Base-by-base conservation (phyloP, 2,888 invertebrate species). In the Archips crataeganus region DNA sequence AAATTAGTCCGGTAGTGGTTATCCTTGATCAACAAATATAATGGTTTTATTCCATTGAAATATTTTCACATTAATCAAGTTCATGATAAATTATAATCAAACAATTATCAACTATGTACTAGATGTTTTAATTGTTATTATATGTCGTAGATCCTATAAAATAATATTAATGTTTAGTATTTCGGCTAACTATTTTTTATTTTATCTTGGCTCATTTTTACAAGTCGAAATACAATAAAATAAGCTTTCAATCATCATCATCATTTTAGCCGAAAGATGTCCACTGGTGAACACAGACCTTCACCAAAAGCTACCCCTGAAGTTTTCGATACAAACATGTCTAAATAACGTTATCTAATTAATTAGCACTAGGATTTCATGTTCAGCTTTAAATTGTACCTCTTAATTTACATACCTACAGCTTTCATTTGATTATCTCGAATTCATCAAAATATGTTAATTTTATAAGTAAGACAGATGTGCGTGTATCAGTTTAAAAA, bases 1-100 rank as follows among this genome's bases (percentile, higher is more conserved):
- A 66, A 73, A 68, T 73, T 73, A 57, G 73, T 68, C 32, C 63
- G 13, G 32, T 59, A 39, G 45, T 15, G 57, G 68, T 49, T 63
- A 59, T n/a, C 68, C 73, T 73, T 73, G 73, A 32, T n/a, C 59
- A 59, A 63, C 49, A 64, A 73, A 57, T 39, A 39, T 39, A 39
- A 36, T 54, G 54, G 36, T 63, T 59, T 49, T 36, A 5, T 23
- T 34, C 42, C 32, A 57, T 61, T 54, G 62, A 47, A 23, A 57
- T 65, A 60, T 60, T 60, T 57, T 49, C 71, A 66, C 59, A 71
- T 71, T 51, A 42, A 61, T 66, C 65, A 66, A 49, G 13, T 32
- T 66, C 59, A n/a, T 54, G 57, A 15, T 49, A 57, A 54, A 54
- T n/a, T 62, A 13, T 63, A 32, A 47, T 13, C 63, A 4, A 13